Evolutionary conservation across 2,113 vertebrate genomes (phyloP), one percentile per base, ranked within the genome.

Genomic region (Eulemur rufifrons): DNA sequence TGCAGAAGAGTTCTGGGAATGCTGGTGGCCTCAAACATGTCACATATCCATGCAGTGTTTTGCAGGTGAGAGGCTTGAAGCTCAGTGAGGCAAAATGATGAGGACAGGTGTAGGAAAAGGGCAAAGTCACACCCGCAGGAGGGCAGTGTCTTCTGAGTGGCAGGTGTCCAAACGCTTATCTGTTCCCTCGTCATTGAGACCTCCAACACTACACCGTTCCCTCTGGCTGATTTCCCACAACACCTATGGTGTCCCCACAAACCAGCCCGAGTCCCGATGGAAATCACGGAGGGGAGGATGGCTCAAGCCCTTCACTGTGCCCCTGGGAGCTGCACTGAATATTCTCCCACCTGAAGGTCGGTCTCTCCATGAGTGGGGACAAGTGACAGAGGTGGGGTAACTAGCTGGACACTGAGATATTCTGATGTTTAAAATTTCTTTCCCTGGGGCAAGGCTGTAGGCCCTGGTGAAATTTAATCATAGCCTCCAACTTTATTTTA

Each of bases 351-450:
- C 69, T 18, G 15, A 42, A 71, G 27, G 42, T 39, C 29, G 6
- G 9, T 81, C 42, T 89, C 54, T 74, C 64, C 39, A 5, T 25
- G 27, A 47, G 11, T 11, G 50, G 39, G 29, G 34, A 50, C 29
- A 15, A 21, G 37, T 18, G 84, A 61, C 47, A 78, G 69, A 66
- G 71, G 20, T 27, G 15, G 45, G 50, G 63, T 52, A 81, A 34
- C 50, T 23, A 52, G 27, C 61, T n/a, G n/a, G n/a, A 91, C 54
- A 69, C 1, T 9, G 69, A 81, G 50, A 85, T 4, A 0, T 64
- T 87, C 68, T 74, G 61, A 80, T 50, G 88, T 95, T 92, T 81
- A 25, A 69, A 84, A 78, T 88, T 39, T 54, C 59, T 86, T 66
- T 71, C 89, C 66, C 37, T 64, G 18, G 56, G n/a, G 68, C 42